Evolutionary conservation across 2,113 vertebrate genomes (phyloP).

Genomic region (Tachycineta bicolor): DNA sequence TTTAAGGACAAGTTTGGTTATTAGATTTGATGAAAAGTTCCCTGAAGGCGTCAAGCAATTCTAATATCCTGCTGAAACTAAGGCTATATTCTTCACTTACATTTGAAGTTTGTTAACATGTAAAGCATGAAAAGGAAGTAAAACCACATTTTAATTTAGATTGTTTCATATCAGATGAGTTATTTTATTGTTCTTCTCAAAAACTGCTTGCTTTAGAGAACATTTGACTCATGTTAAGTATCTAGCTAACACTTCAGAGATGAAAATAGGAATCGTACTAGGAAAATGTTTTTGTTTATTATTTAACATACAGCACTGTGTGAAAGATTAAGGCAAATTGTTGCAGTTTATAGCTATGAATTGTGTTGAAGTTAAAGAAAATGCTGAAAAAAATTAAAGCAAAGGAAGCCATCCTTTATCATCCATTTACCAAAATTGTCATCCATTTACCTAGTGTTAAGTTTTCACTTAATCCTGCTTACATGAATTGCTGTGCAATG

Average conservation of each 20-base stretch:
- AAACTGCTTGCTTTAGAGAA: not conserved
- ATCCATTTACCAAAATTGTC: not conserved
- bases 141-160: not conserved
- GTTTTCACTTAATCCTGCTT: not conserved
- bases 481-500: not conserved
- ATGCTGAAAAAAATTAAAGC: not conserved
- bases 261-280: not conserved
- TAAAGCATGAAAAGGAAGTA: not conserved
- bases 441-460: not conserved
- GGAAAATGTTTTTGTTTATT: not conserved
- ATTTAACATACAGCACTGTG: not conserved
- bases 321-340: not conserved
- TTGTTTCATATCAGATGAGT: not conserved
- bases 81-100: not conserved
- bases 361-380: not conserved
- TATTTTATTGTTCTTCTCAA: not conserved
- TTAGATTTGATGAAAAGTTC: conserved; percentile 3
- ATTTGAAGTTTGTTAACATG: not conserved
- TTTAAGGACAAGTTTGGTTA: not conserved
- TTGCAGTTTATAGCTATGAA: not conserved
- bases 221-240: not conserved
- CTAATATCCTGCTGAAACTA: conserved; percentile 22
- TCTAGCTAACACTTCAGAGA: not conserved
- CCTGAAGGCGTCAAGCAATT: not conserved
- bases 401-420: not conserved